Conservation (phyloP, 2,113 vertebrate genomes). For the Cygnus atratus region DNA sequence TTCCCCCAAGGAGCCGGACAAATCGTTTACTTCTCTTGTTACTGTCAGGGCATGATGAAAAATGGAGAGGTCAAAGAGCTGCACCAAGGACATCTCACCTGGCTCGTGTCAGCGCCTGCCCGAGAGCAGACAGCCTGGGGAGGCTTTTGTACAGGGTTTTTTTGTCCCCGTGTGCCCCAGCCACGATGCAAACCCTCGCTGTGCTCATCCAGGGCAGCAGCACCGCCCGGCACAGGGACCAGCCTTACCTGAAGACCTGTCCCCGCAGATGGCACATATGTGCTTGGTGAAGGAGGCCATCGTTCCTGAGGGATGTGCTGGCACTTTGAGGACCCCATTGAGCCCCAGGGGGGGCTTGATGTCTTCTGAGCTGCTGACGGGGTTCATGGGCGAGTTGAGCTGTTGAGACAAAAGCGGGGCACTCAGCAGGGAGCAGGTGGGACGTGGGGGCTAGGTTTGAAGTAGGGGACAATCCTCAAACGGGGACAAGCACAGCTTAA, state of each 20-base stretch:
- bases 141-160: background rate
- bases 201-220: background rate
- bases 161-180: rapidly evolving
- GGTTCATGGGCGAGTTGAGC: conserved; percentile 97
- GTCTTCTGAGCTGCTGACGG: conserved; percentile 96
- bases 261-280: conserved; percentile 99
- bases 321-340: conserved; percentile 97
- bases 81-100: background rate
- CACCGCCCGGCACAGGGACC: rapidly evolving
- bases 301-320: conserved; percentile 88
- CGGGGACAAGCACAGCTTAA: background rate
- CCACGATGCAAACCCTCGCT: background rate
- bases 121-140: background rate
- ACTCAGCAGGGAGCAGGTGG: background rate
- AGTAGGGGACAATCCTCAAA: background rate
- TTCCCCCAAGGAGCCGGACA: background rate
- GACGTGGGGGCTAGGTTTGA: too few relatives aligned
- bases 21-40: background rate
- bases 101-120: background rate
- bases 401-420: conserved; percentile 60
- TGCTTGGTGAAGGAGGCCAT: conserved; percentile 96
- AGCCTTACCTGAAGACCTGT: conserved; percentile 93
- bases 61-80: background rate
- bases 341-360: conserved; percentile 96
- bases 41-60: background rate